Evolutionary conservation across 2,888 invertebrate genomes (phyloP), one percentile per base, ranked within the genome.

Genomic region (Sepioteuthis lessoniana): DNA sequence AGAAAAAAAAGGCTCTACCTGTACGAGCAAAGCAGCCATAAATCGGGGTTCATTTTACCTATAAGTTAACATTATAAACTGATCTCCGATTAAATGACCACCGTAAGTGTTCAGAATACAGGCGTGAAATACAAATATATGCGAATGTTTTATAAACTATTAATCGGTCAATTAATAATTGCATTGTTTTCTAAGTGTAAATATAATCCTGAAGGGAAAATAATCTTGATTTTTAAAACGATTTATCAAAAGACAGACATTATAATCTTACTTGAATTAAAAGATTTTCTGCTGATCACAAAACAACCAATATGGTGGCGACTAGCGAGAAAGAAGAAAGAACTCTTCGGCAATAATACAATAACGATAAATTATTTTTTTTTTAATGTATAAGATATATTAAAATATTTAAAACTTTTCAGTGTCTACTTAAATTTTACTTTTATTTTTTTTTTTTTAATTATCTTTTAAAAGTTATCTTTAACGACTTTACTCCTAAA

Each of bases 301-400:
- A 76, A 76, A 76, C n/a, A 76, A 76, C 76, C 76, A 76, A 76
- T 76, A 76, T 76, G 76, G 76, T 76, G 76, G 76, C 76, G 76
- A 76, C n/a, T 76, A n/a, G 76, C 76, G 76, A 76, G n/a, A 28
- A 31, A n/a, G n/a, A 76, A 76, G 76, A 76, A 76, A 76, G 76
- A n/a, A 76, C n/a, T 76, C n/a, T n/a, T 76, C 16, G 76, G 4
- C 25, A 55, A 47, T 55, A 21, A 55, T 25, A 55, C 55, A 55
- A 55, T 55, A 55, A 19, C 21, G 55, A 55, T 7, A 13, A 19
- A n/a, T n/a, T n/a, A n/a, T n/a, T n/a, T n/a, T n/a, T n/a, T 42
- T 42, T 42, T 42, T 42, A 42, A 42, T n/a, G n/a, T n/a, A 42
- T 42, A 42, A 42, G 42, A 42, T 42, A 7, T 5, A 42, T 5